These are phyloP conservation scores for Pipistrellus nathusii DNA, from an alignment of 2,797 vertebrate genomes.

Conservation along the genomic window DNA sequence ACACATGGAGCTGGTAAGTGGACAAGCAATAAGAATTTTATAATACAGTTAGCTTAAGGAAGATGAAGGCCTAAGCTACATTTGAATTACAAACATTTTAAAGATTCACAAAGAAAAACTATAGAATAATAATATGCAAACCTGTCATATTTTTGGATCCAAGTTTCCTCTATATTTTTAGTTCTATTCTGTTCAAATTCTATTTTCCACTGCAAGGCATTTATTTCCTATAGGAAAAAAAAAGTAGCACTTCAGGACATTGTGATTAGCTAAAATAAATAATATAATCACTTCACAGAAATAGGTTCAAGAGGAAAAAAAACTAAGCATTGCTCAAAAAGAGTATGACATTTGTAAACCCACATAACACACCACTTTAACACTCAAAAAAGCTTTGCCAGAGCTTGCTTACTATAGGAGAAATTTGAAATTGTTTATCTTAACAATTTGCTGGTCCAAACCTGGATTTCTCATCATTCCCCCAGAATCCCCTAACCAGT, in stretches of 20 bases:
- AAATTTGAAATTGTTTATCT: background rate
- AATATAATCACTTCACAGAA: constrained; percentile 41
- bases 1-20: background rate
- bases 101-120: constrained; percentile 35
- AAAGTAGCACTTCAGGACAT: constrained; percentile 64
- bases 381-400: constrained; percentile 40
- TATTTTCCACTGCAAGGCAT: constrained; percentile 95
- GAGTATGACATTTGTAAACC: background rate
- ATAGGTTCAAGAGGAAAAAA: constrained; percentile 25
- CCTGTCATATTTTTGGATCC: constrained; percentile 93
- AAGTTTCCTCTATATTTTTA: constrained; percentile 92
- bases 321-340: background rate
- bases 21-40: background rate
- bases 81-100: background rate
- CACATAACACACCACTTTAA: background rate
- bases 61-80: constrained; percentile 5
- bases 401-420: constrained; percentile 20
- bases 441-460: constrained; percentile 10
- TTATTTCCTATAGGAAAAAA: constrained; percentile 91
- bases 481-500: too few relatives aligned
- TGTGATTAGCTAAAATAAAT: constrained; percentile 5
- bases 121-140: constrained; percentile 78
- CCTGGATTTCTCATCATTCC: background rate
- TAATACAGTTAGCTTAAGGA: constrained; percentile 27
- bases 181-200: constrained; percentile 93